Conservation (phyloP, 2,888 invertebrate genomes). For the Pocota personata region DNA sequence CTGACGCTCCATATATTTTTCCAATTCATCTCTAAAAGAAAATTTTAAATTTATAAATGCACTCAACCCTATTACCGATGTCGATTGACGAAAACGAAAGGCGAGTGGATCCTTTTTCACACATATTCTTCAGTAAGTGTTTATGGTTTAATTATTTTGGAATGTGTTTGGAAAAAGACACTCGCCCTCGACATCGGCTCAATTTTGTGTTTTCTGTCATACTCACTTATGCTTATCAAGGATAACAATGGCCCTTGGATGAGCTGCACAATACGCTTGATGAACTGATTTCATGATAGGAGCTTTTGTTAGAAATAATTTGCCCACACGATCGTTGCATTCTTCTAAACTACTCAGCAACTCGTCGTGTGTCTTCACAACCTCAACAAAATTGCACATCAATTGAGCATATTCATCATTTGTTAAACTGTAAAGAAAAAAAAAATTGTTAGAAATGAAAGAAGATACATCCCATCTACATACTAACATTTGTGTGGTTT, state of each 20-base stretch:
- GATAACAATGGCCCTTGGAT: conserved; percentile 96
- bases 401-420: conserved; percentile 93
- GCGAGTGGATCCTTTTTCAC: too few relatives aligned
- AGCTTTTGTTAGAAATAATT: conserved; percentile 93
- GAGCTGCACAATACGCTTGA: conserved; percentile 94
- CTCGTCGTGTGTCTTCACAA: conserved; percentile 92
- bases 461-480: not conserved
- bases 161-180: too few relatives aligned
- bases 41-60: not conserved
- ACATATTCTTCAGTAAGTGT: too few relatives aligned
- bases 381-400: conserved; percentile 94
- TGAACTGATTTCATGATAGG: conserved; percentile 92
- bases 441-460: conserved; percentile 21
- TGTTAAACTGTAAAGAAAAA: conserved; percentile 86
- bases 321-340: conserved; percentile 93
- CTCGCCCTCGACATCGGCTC: too few relatives aligned
- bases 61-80: too few relatives aligned
- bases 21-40: conserved; percentile 88
- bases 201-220: too few relatives aligned
- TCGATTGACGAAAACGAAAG: too few relatives aligned
- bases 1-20: conserved; percentile 93
- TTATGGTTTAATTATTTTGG: too few relatives aligned
- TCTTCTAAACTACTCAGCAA: conserved; percentile 91
- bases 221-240: conserved; percentile 95
- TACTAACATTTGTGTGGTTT: conserved; percentile 93